Evolutionary conservation across 92 coral and sea anemone genomes (phyloP), one percentile per base, ranked within the genome.

Genomic region (Epizoanthus ramosus): DNA sequence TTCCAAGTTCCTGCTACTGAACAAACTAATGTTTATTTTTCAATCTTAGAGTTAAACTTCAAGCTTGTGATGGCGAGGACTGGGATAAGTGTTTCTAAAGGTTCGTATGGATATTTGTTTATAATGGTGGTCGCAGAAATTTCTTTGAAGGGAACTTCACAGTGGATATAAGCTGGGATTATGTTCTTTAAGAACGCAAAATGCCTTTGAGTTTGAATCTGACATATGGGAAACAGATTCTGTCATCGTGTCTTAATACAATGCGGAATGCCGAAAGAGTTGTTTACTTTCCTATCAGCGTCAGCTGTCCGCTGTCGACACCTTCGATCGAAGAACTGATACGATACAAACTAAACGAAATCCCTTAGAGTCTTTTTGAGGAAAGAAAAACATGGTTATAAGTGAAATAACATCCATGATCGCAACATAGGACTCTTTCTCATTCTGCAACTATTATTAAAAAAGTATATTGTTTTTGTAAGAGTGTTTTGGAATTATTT

Each of bases 1-100:
- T 7, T 23, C 37, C 39, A 50, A 8, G 25, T 23, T 54, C 61
- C n/a, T 21, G 16, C 18, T 3, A 13, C 37, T 41, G 37, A 33
- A 37, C 65, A n/a, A 50, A 58, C 80, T 21, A 53, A 25, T 13
- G 24, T 64, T 57, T 88, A 47, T 71, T 60, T 75, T 63, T 24
- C 50, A 39, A 85, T 91, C 90, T 18, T 87, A 97, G 99, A 94
- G 82, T 88, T 97, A 74, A 97, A 90, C 77, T 97, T 97, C 94
- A 94, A 94, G 79, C 89, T 97, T 57, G 93, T 97, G 61, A 93
- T 93, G 98, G 88, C 92, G 25, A 80, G 85, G 25, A 85, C 90
- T 12, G 98, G 98, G 47, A 91, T 93, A 37, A 80, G 65, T 25
- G 53, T 88, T 4, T 69, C 82, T 22, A 60, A 60, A 77, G 82